A percentile compares a stretch with the other conserved stretches of the same genome.
Conservation (phyloP, 2,888 invertebrate genomes). For the Hemaris fuciformis region DNA sequence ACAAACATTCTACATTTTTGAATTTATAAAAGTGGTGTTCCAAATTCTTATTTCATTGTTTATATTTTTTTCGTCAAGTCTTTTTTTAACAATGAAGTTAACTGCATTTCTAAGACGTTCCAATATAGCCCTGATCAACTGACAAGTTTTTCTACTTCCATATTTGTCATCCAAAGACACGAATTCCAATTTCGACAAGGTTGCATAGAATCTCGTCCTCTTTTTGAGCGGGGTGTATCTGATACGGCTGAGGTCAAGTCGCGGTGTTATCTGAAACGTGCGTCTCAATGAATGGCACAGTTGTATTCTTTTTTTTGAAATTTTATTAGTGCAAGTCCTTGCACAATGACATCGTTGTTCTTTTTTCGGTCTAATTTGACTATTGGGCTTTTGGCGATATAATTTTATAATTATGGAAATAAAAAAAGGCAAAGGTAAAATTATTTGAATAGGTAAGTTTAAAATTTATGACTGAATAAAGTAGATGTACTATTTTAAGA, state of each 20-base stretch:
- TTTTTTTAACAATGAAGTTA: no score
- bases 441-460: no score
- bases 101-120: neutral
- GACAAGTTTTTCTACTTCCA: neutral
- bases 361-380: no score
- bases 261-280: slow-evolving; percentile 8
- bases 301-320: slow-evolving; percentile 3
- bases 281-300: neutral
- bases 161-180: neutral
- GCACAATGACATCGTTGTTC: neutral
- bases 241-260: slow-evolving; percentile 15
- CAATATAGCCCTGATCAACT: neutral
- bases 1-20: no score
- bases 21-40: no score
- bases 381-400: no score
- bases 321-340: neutral
- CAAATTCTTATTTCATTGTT: no score
- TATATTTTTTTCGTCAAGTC: no score
- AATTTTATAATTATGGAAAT: no score
- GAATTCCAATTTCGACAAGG: slow-evolving; percentile 17
- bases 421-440: no score
- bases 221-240: slow-evolving; percentile 3
- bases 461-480: no score
- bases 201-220: slow-evolving; percentile 11
- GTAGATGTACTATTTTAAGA: no score